Conservation (phyloP, 1,140 invertebrate species). For the Neelides sp. region DNA sequence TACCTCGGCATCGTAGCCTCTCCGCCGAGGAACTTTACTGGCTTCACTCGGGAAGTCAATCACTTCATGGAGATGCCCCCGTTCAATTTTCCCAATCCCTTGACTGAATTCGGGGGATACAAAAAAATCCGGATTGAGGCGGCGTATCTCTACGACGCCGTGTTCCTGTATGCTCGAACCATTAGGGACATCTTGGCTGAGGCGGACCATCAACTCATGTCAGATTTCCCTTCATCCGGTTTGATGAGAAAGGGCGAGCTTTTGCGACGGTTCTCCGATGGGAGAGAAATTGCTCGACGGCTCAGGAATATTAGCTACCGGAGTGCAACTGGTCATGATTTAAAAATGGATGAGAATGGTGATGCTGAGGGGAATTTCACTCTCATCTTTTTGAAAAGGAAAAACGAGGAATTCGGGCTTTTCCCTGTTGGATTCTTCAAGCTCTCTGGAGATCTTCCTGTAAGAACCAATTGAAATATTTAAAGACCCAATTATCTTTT, state of each 20-base stretch:
- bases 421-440: slow-evolving; percentile 57
- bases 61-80: slow-evolving; percentile 55
- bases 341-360: slow-evolving; percentile 84
- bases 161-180: slow-evolving; percentile 67
- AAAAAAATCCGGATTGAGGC: slow-evolving; percentile 68
- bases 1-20: slow-evolving; percentile 49
- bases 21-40: slow-evolving; percentile 46
- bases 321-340: slow-evolving; percentile 71
- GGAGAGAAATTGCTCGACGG: slow-evolving; percentile 15
- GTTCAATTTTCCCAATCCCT: slow-evolving; percentile 71
- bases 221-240: too few relatives aligned
- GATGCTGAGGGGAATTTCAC: slow-evolving; percentile 95
- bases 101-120: slow-evolving; percentile 51
- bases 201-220: too few relatives aligned
- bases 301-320: slow-evolving; percentile 46
- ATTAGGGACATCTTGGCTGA: slow-evolving; percentile 52
- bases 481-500: too few relatives aligned
- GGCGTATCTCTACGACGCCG: slow-evolving; percentile 81
- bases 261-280: slow-evolving; percentile 3
- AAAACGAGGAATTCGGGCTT: slow-evolving; percentile 49
- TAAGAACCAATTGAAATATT: too few relatives aligned
- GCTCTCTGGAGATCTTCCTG: slow-evolving; percentile 33
- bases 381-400: slow-evolving; percentile 53
- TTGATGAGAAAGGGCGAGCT: background rate
- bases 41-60: slow-evolving; percentile 63